Conservation (phyloP, 1,140 invertebrate species). For the Heliconius congener region DNA sequence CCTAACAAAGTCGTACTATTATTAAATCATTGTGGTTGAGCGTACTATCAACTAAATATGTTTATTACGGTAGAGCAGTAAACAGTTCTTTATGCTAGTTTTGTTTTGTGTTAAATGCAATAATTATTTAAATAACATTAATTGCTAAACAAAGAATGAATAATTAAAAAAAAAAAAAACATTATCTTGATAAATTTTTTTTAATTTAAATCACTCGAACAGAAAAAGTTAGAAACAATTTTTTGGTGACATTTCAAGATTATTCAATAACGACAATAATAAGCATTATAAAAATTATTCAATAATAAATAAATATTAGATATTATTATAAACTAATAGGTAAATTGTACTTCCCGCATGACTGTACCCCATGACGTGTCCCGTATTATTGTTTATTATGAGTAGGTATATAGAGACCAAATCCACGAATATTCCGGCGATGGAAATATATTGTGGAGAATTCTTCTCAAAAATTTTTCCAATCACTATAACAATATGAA, state of each 20-base stretch:
- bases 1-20: background rate
- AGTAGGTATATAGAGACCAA: background rate
- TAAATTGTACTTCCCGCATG: slow-evolving; percentile 21
- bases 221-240: background rate
- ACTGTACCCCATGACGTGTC: slow-evolving; percentile 24
- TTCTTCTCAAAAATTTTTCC: slow-evolving; percentile 30
- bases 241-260: background rate
- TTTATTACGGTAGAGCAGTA: background rate
- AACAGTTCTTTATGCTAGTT: background rate
- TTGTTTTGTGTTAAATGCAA: background rate
- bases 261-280: background rate
- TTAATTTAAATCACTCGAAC: background rate
- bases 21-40: background rate
- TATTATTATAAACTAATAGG: background rate
- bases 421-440: slow-evolving; percentile 31
- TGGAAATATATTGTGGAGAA: slow-evolving; percentile 29
- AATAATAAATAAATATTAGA: background rate
- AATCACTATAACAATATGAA: slow-evolving; percentile 26
- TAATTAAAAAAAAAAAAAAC: background rate
- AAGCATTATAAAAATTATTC: background rate
- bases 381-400: background rate
- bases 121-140: background rate
- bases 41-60: background rate
- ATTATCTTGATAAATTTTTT: background rate
- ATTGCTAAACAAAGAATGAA: background rate